Percentiles rank a stretch among this genome's conserved stretches.
Evolutionary conservation across 1,140 invertebrate genomes (phyloP).

Genomic region (Globodera rostochiensis): DNA sequence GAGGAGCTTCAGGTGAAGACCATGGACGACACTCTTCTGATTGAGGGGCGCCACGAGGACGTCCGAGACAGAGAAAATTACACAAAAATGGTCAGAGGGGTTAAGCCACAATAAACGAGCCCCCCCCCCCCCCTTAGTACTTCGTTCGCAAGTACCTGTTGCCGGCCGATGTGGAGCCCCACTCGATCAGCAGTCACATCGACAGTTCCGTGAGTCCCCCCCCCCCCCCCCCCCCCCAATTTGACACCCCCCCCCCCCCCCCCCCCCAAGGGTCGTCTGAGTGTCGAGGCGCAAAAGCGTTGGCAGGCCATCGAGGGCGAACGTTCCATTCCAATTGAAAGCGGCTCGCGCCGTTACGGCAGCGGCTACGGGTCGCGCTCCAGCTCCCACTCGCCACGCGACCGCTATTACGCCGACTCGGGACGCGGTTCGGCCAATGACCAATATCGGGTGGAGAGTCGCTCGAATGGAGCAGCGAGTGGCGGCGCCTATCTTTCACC

Average conservation of each 20-base stretch:
- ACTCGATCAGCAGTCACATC: conserved; percentile 53
- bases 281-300: conserved; percentile 59
- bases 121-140: conserved; percentile 31
- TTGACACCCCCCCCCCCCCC: not conserved
- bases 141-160: conserved; percentile 64
- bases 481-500: conserved; percentile 25
- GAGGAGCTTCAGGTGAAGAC: conserved; percentile 65
- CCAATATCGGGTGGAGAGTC: conserved; percentile 24
- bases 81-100: conserved; percentile 56
- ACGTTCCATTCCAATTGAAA: conserved; percentile 61
- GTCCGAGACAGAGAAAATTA: conserved; percentile 62
- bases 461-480: conserved; percentile 5
- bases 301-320: conserved; percentile 55
- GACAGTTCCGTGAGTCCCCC: conserved; percentile 46
- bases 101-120: not conserved
- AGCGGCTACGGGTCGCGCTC: conserved; percentile 39
- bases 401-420: conserved; percentile 51
- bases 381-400: conserved; percentile 55
- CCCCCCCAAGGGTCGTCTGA: conserved; percentile 58
- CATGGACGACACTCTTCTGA: conserved; percentile 63
- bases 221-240: not conserved
- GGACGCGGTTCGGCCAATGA: conserved; percentile 28
- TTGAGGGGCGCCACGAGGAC: conserved; percentile 63
- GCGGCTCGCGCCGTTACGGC: conserved; percentile 34
- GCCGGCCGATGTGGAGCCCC: conserved; percentile 56